A percentile compares a stretch with the other conserved stretches of the same genome.
Conservation (phyloP, 2,113 vertebrate genomes). For the Xenopus laevis region DNA sequence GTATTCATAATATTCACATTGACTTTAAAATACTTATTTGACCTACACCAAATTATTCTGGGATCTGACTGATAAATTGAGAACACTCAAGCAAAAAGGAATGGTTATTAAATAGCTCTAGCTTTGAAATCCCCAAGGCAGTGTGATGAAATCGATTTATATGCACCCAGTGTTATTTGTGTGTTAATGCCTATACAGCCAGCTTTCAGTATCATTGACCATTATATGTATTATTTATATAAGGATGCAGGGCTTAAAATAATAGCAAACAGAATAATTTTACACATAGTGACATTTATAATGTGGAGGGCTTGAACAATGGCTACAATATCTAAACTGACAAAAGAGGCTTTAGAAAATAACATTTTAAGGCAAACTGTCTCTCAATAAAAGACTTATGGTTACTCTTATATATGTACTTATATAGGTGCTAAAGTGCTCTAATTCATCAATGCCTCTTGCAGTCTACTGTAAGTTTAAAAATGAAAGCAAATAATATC, state of each 20-base stretch:
- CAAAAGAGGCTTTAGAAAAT: too few relatives aligned
- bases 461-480: too few relatives aligned
- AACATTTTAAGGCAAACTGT: too few relatives aligned
- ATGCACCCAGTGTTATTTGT: conserved; percentile 13
- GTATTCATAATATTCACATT: neutral
- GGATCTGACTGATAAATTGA: conserved; percentile 1
- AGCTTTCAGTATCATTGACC: conserved; percentile 5
- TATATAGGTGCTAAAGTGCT: too few relatives aligned
- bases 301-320: neutral
- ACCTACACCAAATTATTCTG: neutral
- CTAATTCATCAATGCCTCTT: too few relatives aligned
- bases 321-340: too few relatives aligned
- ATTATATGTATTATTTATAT: conserved; percentile 20
- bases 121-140: conserved; percentile 12
- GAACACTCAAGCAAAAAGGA: conserved; percentile 8
- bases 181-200: neutral
- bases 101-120: conserved; percentile 1
- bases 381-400: too few relatives aligned
- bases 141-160: conserved; percentile 12
- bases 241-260: neutral
- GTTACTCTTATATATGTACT: too few relatives aligned
- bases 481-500: too few relatives aligned
- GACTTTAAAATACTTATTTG: neutral
- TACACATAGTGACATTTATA: neutral
- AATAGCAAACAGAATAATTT: conserved; percentile 26